Conservation (phyloP, 2,113 vertebrate species). For the Pseudorasbora parva region DNA sequence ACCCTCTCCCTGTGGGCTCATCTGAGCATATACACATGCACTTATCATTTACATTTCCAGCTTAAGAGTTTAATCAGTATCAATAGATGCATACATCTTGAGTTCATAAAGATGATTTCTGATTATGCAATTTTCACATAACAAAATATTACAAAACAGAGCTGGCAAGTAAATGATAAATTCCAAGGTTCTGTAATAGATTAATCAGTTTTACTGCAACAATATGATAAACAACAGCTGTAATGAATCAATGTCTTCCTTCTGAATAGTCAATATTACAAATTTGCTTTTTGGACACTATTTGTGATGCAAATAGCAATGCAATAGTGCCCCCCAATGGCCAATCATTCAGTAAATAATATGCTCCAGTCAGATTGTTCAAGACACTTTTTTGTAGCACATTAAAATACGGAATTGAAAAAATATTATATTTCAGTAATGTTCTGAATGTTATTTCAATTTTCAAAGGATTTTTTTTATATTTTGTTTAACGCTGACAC, state of each 20-base stretch:
- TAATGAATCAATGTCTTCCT: neutral
- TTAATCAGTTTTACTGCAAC: neutral
- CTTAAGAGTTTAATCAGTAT: neutral
- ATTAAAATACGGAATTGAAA: neutral
- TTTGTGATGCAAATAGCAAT: neutral
- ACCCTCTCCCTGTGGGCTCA: neutral
- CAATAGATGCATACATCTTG: neutral
- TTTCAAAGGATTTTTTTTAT: neutral
- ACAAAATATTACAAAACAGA: neutral
- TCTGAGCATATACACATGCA: slow-evolving; percentile 13
- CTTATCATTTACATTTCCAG: neutral
- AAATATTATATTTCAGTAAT: neutral
- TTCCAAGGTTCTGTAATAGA: neutral
- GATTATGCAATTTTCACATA: neutral
- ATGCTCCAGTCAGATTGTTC: too few relatives aligned
- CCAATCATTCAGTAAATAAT: neutral
- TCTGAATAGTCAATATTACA: slow-evolving; percentile 5
- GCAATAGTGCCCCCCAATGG: neutral
- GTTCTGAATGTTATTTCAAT: neutral
- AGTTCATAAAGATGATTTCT: neutral
- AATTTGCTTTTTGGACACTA: neutral
- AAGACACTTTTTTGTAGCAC: neutral
- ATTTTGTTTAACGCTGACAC: neutral
- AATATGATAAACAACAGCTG: neutral
- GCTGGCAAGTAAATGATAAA: neutral